phyloP scores from a whole-genome alignment of 2,113 vertebrate species.

The Paratilapia polleni region DNA sequence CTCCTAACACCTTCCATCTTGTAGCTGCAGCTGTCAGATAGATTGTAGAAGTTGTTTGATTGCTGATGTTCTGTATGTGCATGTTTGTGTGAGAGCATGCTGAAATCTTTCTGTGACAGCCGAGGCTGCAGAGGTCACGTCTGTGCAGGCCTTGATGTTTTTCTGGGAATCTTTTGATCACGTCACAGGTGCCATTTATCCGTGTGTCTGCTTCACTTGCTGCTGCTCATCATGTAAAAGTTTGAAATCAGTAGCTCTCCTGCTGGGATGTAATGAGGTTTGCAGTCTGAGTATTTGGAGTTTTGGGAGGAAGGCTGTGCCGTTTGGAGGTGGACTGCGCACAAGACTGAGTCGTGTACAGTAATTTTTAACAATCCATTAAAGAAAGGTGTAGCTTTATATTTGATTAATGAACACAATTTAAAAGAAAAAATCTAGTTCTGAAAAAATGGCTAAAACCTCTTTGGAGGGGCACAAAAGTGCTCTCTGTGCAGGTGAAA shows the following conservation, averaged over 20 bases:
- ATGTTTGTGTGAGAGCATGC: neutral
- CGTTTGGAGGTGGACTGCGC: too few species aligned
- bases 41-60: neutral
- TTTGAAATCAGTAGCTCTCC: neutral
- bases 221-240: neutral
- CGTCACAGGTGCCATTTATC: neutral
- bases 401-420: neutral
- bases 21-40: neutral
- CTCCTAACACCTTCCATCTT: neutral
- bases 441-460: neutral
- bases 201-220: neutral
- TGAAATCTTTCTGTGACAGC: neutral
- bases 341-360: too few species aligned
- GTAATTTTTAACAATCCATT: neutral
- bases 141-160: neutral
- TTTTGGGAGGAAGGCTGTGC: neutral
- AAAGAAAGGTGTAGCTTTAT: neutral
- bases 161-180: neutral
- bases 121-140: neutral
- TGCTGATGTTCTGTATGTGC: rapidly evolving
- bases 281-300: neutral
- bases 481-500: too few species aligned
- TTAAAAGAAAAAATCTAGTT: neutral
- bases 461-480: too few species aligned
- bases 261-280: neutral